These are phyloP conservation scores for Columbina picui DNA, from an alignment of 2,113 vertebrate genomes.

Conservation along the genomic window DNA sequence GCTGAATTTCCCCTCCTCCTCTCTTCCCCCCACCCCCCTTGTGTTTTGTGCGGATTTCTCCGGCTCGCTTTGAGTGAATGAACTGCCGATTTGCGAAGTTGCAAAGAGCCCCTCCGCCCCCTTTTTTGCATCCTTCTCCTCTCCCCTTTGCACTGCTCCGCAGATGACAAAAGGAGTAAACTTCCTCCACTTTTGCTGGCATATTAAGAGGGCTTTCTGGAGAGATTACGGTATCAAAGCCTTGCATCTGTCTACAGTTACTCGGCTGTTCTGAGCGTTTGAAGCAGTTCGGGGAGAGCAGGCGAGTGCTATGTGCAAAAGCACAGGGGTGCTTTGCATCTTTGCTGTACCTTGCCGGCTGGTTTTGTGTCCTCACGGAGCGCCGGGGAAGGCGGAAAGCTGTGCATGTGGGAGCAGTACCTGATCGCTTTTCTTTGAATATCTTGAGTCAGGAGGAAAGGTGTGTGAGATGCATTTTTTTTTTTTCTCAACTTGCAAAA, in stretches of 20 bases:
- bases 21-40: background rate
- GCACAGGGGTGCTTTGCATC: background rate
- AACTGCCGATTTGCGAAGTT: slow-evolving; percentile 61
- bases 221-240: slow-evolving; percentile 56
- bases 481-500: background rate
- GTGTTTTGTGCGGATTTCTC: slow-evolving; percentile 63
- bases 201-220: slow-evolving; percentile 41
- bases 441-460: background rate
- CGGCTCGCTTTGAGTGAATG: slow-evolving; percentile 51
- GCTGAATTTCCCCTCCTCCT: slow-evolving; percentile 27
- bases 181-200: slow-evolving; percentile 63
- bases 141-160: background rate
- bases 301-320: background rate
- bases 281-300: background rate
- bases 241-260: slow-evolving; percentile 27
- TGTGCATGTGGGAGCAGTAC: background rate
- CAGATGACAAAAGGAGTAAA: slow-evolving; percentile 70
- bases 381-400: background rate
- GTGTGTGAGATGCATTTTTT: background rate
- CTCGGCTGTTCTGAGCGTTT: background rate
- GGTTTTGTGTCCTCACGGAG: background rate
- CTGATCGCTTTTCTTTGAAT: background rate
- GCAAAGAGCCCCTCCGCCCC: slow-evolving; percentile 6
- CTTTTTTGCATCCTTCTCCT: slow-evolving; percentile 26
- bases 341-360: background rate